phyloP scores from a whole-genome alignment of 2,113 vertebrate species.

The Lasiurus cinereus region DNA sequence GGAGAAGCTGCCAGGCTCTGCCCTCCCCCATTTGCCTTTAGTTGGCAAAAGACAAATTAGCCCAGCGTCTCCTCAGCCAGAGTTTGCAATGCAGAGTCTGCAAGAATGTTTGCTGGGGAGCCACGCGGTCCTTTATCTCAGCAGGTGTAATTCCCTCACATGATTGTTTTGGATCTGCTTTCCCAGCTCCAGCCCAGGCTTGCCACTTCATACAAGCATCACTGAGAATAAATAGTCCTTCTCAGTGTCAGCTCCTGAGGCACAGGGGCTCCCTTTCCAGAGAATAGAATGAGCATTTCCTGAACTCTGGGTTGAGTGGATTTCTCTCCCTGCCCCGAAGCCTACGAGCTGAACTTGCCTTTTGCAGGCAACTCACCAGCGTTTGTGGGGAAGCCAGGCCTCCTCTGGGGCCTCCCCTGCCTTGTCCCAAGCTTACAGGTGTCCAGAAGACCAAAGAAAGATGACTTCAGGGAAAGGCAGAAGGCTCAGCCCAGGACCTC shows the following conservation, averaged over 20 bases:
- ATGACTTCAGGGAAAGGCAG: neutral
- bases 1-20: constrained; percentile 36
- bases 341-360: neutral
- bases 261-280: constrained; percentile 23
- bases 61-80: constrained; percentile 41
- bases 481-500: neutral
- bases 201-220: constrained; percentile 70
- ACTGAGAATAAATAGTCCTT: constrained; percentile 68
- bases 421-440: neutral
- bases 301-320: constrained; percentile 27
- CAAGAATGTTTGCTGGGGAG: constrained; percentile 72
- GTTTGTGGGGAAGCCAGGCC: neutral
- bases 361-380: neutral
- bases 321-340: neutral
- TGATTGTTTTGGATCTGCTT: constrained; percentile 72
- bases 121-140: constrained; percentile 67
- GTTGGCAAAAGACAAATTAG: constrained; percentile 75
- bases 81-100: constrained; percentile 68
- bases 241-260: constrained; percentile 64
- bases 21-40: constrained; percentile 56
- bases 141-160: constrained; percentile 77
- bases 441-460: neutral
- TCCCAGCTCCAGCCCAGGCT: constrained; percentile 55
- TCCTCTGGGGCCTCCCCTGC: neutral
- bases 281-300: constrained; percentile 59